A percentile compares a stretch with the other conserved stretches of the same genome.
phyloP scores from a whole-genome alignment of 2,113 vertebrate species.

The Psilopogon haemacephalus region DNA sequence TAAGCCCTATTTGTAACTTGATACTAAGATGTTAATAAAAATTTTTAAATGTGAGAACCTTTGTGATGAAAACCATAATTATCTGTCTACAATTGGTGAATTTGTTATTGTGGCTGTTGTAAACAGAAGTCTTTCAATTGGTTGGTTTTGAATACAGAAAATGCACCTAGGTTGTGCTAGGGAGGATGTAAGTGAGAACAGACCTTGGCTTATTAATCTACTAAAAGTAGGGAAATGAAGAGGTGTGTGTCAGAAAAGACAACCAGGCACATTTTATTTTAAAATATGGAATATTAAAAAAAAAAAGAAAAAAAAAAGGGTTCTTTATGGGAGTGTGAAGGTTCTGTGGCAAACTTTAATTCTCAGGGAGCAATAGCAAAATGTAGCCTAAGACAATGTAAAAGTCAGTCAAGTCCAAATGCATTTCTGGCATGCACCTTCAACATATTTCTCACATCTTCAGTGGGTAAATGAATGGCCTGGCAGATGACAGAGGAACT shows the following conservation, averaged over 20 bases:
- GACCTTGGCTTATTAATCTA: not conserved
- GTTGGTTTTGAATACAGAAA: not conserved
- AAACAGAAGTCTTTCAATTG: not conserved
- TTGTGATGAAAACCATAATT: not conserved
- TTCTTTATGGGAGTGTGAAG: not conserved
- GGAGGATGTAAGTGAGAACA: not conserved
- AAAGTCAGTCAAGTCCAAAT: not conserved
- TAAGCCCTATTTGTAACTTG: not conserved
- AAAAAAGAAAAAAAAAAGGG: too few species aligned
- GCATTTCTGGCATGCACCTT: not conserved
- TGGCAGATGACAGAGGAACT: not conserved
- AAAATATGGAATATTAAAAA: not conserved
- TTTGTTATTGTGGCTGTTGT: not conserved
- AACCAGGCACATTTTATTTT: not conserved
- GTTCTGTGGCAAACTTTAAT: not conserved
- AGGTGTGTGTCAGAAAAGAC: not conserved
- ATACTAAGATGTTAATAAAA: not conserved
- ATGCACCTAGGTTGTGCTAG: not conserved
- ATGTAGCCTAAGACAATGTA: not conserved
- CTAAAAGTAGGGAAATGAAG: not conserved
- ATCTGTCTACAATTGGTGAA: not conserved
- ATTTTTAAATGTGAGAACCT: not conserved
- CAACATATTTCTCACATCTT: not conserved
- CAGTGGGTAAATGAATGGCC: not conserved
- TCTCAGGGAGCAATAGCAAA: not conserved